Base-by-base conservation (phyloP, 2,797 vertebrate genomes). In the Pyrocephalus nanus region DNA sequence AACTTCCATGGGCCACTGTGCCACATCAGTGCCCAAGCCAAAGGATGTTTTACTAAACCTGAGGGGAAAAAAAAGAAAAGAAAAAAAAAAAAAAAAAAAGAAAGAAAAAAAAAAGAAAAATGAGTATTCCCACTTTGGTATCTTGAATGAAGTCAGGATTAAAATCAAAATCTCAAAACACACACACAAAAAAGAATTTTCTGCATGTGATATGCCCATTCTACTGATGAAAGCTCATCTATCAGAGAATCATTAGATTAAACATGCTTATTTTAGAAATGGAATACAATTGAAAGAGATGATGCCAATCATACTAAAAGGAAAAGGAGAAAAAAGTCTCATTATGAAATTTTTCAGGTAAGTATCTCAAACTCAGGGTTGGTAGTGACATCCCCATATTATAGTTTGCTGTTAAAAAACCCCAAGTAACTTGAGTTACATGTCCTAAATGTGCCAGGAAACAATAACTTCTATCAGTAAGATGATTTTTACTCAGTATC, bases 241-340 rank as follows among this genome's bases (percentile, higher is more conserved):
- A 38, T 53, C 16, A 32, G 22, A 79, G 40, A 89, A 85, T 18
- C 21, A 66, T 36, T 15, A 92, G 91, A 82, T 67, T 73, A 87
- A 92, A 66, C 23, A 34, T 2, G 1, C 13, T 53, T 61, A 34
- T 55, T 53, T 72, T 40, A 79, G 22, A 82, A 79, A 70, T 15
- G 21, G 23, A 76, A 82, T 48, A 53, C 8, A 85, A 79, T 5
- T 0, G 7, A 65, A 45, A 93, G 51, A 50, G 25, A 26, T 6
- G 84, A 79, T 7, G 13, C 4, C 7, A 74, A 55, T 12, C 16
- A 55, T 16, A 11, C 19, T 86, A 58, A 58, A 88, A 62, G 11
- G 5, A 73, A 85, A 73, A 73, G 5, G 43, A 51, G 66, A 29
- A 64, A 51, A 40, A 29, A 54, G n/a, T 15, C 23, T 70, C 32